phyloP scores from a whole-genome alignment of 1,140 invertebrate species.

The Theocolax elegans region DNA sequence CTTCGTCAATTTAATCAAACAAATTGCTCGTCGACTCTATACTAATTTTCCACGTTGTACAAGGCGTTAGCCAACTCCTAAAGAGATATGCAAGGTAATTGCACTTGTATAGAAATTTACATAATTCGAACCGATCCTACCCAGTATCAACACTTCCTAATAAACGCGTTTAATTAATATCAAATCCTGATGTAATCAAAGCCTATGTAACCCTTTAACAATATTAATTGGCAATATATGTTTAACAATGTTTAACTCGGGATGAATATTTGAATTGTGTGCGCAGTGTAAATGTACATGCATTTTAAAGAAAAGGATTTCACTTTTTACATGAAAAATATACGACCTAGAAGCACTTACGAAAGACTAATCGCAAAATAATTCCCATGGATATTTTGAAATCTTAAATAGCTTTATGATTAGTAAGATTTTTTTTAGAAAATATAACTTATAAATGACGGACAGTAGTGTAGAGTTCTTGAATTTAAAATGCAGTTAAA shows the following conservation, averaged over 20 bases:
- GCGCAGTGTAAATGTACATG: neutral
- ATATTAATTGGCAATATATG: slow-evolving; percentile 7
- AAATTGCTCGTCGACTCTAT: neutral
- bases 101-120: slow-evolving; percentile 20
- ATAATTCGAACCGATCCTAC: slow-evolving; percentile 14
- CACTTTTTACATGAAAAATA: too few relatives aligned
- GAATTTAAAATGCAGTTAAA: too few relatives aligned
- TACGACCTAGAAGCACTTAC: too few relatives aligned
- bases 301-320: too few relatives aligned
- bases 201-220: neutral
- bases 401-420: too few relatives aligned
- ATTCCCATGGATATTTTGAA: too few relatives aligned
- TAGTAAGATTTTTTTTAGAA: too few relatives aligned
- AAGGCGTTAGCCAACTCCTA: neutral
- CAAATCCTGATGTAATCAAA: slow-evolving; percentile 1
- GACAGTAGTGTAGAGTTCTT: too few relatives aligned
- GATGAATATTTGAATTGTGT: neutral
- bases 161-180: slow-evolving; percentile 25
- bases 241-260: neutral
- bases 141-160: neutral
- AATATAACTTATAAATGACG: too few relatives aligned
- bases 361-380: too few relatives aligned
- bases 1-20: slow-evolving; percentile 2
- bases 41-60: slow-evolving; percentile 5
- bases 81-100: slow-evolving; percentile 13